These are phyloP conservation scores for Rhabdomys dilectus DNA, from an alignment of 2,113 vertebrate genomes.

Conservation along the genomic window DNA sequence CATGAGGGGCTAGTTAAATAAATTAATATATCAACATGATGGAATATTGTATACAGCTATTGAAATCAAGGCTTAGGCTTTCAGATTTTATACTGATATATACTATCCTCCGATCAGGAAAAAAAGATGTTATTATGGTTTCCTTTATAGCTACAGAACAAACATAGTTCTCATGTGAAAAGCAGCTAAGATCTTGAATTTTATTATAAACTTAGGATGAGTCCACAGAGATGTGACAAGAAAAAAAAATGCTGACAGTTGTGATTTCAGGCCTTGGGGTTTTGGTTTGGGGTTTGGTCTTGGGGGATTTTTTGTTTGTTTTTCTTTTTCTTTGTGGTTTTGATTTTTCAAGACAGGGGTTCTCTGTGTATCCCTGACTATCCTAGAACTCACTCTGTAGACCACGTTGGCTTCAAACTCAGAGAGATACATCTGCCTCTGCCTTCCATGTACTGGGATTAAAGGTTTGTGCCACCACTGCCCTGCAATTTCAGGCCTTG, in stretches of 20 bases:
- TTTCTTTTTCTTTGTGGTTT: too few relatives aligned
- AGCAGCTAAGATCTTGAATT: slow-evolving; percentile 43
- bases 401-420: too few relatives aligned
- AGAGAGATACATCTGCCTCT: too few relatives aligned
- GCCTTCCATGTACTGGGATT: too few relatives aligned
- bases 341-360: too few relatives aligned
- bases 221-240: slow-evolving; percentile 22
- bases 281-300: too few relatives aligned
- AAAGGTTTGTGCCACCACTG: too few relatives aligned
- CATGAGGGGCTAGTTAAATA: slow-evolving; percentile 15
- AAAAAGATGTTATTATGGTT: not conserved
- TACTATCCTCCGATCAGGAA: not conserved
- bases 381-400: too few relatives aligned
- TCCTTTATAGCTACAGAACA: slow-evolving; percentile 42
- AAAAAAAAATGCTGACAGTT: not conserved
- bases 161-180: slow-evolving; percentile 35
- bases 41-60: slow-evolving; percentile 32
- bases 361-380: too few relatives aligned
- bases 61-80: slow-evolving; percentile 19
- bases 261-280: slow-evolving; percentile 9
- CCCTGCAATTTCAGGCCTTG: not conserved
- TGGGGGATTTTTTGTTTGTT: too few relatives aligned
- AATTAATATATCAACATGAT: not conserved
- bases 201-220: slow-evolving; percentile 48
- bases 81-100: not conserved